A percentile compares a stretch with the other conserved stretches of the same genome.
phyloP scores from a whole-genome alignment of 2,113 vertebrate genomes.

The Oophaga pumilio region DNA sequence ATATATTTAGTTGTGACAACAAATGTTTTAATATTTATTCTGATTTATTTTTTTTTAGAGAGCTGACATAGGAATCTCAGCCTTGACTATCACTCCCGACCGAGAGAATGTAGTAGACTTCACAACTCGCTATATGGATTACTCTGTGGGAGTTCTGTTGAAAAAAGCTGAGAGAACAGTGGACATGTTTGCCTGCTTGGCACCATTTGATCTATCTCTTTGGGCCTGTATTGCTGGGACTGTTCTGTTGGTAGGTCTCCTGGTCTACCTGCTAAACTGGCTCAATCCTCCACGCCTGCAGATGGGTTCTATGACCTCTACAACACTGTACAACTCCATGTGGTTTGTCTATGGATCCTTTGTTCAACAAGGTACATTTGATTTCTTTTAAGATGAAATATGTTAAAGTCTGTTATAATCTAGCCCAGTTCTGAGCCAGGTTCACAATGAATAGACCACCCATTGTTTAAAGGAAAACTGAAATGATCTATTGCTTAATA shows the following conservation, averaged over 20 bases:
- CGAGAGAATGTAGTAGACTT: constrained; percentile 97
- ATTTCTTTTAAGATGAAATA: not conserved
- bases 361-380: constrained; percentile 91
- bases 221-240: constrained; percentile 98
- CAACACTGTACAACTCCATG: constrained; percentile 98
- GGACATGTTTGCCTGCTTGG: constrained; percentile 98
- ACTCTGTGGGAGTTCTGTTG: constrained; percentile 93
- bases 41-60: constrained; percentile 70
- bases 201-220: constrained; percentile 93
- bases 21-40: not conserved
- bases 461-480: not conserved
- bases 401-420: not conserved
- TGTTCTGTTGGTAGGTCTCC: constrained; percentile 88
- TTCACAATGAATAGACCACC: too few species aligned
- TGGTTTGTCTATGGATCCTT: constrained; percentile 99
- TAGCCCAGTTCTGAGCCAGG: not conserved
- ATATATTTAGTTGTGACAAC: not conserved
- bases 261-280: constrained; percentile 97
- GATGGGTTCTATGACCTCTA: constrained; percentile 95
- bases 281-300: constrained; percentile 93
- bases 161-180: constrained; percentile 92
- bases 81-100: constrained; percentile 96
- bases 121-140: constrained; percentile 97
- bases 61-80: constrained; percentile 95
- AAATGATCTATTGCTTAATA: too few species aligned